phyloP scores from a whole-genome alignment of 2,113 vertebrate genomes.

The Carlito syrichta region DNA sequence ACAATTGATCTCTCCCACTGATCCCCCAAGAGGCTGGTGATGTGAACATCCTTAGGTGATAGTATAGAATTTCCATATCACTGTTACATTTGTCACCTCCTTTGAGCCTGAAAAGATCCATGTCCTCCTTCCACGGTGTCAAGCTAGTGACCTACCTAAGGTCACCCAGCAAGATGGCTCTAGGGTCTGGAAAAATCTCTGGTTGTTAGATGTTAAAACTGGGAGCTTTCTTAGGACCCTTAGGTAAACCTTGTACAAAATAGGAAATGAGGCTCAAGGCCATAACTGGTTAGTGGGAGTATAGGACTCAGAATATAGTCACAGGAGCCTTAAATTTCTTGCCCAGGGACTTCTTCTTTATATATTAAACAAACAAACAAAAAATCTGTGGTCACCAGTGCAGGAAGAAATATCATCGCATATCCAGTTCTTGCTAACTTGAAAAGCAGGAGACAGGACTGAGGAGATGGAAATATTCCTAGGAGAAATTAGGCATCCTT shows the following conservation, averaged over 20 bases:
- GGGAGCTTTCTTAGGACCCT: not conserved
- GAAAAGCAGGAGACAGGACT: not conserved
- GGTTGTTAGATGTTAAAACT: not conserved
- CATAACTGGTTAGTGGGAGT: not conserved
- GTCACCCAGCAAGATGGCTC: not conserved
- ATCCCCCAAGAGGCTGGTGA: not conserved
- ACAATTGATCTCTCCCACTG: no score
- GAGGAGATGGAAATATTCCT: not conserved
- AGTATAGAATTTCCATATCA: not conserved
- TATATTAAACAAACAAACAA: no score
- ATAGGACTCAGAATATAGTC: not conserved
- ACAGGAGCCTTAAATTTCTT: not conserved
- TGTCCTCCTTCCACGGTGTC: not conserved
- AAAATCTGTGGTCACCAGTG: not conserved
- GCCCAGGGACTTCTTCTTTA: not conserved
- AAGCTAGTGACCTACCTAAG: not conserved
- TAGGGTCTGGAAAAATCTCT: not conserved
- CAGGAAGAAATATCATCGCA: not conserved
- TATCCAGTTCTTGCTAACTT: not conserved
- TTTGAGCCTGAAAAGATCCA: not conserved
- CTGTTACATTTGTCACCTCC: not conserved
- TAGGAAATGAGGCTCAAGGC: not conserved
- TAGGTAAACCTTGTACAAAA: not conserved
- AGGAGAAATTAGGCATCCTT: not conserved
- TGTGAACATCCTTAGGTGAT: accelerated